A percentile compares a stretch with the other conserved stretches of the same genome.
These are phyloP conservation scores for Pristis pectinata DNA, from an alignment of 2,797 vertebrate genomes.

Conservation along the genomic window DNA sequence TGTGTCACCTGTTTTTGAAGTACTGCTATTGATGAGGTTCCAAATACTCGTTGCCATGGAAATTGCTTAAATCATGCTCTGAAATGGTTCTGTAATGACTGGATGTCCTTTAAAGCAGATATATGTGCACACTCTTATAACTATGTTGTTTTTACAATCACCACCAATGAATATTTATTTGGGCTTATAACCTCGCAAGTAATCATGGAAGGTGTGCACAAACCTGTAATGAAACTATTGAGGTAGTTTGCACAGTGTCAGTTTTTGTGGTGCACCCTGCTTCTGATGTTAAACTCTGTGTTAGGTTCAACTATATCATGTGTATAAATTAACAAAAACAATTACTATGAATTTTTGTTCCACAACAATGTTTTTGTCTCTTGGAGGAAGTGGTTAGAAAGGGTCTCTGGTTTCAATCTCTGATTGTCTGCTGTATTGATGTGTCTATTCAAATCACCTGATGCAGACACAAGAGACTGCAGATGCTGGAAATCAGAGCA, in stretches of 20 bases:
- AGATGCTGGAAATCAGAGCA: too few species aligned
- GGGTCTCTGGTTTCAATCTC: neutral
- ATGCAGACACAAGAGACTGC: too few species aligned
- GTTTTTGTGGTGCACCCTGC: neutral
- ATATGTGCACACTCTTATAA: neutral
- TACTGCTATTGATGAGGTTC: neutral
- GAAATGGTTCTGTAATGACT: neutral
- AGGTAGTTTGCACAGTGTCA: neutral
- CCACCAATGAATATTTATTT: neutral
- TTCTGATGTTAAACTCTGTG: neutral
- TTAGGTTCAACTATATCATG: neutral
- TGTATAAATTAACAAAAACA: neutral
- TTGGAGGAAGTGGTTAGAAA: neutral
- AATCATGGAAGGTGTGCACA: neutral
- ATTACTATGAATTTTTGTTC: neutral
- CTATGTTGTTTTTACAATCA: neutral
- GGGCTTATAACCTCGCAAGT: neutral
- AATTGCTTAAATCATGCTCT: neutral
- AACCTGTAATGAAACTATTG: neutral
- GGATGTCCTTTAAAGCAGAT: neutral
- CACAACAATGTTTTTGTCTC: neutral
- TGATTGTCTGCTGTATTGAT: neutral
- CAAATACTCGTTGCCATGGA: neutral
- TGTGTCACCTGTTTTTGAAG: neutral
- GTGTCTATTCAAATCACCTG: too few species aligned